phyloP scores from a whole-genome alignment of 2,888 invertebrate genomes.

The Ormyrus nitidulus region DNA sequence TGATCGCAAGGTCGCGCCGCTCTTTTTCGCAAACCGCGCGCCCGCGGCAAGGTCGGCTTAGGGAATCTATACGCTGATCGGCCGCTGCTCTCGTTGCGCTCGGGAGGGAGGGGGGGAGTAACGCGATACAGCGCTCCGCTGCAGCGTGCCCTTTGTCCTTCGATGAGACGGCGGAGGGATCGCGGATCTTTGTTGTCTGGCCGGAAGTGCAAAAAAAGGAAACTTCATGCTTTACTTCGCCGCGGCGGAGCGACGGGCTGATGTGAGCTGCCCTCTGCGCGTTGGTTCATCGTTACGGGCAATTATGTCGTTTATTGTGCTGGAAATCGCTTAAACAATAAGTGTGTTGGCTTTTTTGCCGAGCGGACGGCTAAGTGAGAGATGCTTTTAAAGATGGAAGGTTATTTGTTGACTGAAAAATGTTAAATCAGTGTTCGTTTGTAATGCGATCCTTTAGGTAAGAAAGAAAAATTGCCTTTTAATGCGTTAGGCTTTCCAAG shows the following conservation, averaged over 20 bases:
- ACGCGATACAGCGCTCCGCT: constrained; percentile 31
- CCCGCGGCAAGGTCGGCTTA: not conserved
- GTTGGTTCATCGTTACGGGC: too few species aligned
- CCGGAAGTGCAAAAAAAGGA: constrained; percentile 35
- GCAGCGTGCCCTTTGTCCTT: constrained; percentile 35
- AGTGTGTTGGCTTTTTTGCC: too few species aligned
- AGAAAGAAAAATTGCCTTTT: too few species aligned
- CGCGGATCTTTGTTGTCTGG: constrained; percentile 34
- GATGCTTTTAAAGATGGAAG: too few species aligned
- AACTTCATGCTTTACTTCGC: not conserved
- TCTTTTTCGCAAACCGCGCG: constrained; percentile 8
- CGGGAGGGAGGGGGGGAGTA: constrained; percentile 25
- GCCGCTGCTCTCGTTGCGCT: not conserved
- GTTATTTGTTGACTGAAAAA: too few species aligned
- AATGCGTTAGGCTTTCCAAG: too few species aligned
- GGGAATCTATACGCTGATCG: not conserved
- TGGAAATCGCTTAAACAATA: too few species aligned
- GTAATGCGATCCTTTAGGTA: too few species aligned
- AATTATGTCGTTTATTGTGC: too few species aligned
- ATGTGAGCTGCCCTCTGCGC: too few species aligned
- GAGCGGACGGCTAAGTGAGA: too few species aligned
- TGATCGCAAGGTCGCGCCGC: not conserved
- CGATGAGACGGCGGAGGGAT: not conserved
- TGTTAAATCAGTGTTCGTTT: too few species aligned
- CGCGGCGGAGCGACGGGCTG: not conserved